Base-by-base conservation (phyloP, 2,113 vertebrate genomes). In the Passer domesticus region DNA sequence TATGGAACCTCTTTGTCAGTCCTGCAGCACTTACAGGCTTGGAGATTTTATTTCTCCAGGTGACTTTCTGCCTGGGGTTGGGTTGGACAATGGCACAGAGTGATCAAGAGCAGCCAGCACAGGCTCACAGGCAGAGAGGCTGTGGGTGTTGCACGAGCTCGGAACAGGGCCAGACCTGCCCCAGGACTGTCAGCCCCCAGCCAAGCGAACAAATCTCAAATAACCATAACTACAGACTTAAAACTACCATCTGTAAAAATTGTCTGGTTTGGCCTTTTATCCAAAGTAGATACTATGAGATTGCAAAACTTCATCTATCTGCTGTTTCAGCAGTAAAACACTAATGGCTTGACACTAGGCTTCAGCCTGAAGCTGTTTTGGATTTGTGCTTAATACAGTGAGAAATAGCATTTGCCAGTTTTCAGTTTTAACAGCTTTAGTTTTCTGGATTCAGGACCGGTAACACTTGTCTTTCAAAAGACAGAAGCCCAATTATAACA, bases 101-200 rank as follows among this genome's bases (percentile, higher is more conserved):
- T 2, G 33, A 39, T 23, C 55, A 66, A 28, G 60, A 44, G 63
- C 31, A 66, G 52, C 27, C 64, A 44, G 56, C 44, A 60, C 30
- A 39, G 68, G 49, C 74, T 35, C 75, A 47, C 25, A 43, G 72
- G 21, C 1, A 1, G 20, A 28, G 9, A 22, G 0, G 0, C 9
- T 3, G 6, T 7, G 28, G 16, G 44, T 50, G 39, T 44, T 52
- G 41, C 56, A 37, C 0, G 0, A 75, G 52, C 47, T 15, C 3
- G 2, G 44, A 52, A 18, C 0, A 1, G 37, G n/a, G 62, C 31
- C 82, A 94, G 67, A 64, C 22, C 49, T 60, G 58, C 17, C 58
- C 6, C 4, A 3, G 39, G 44, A 82, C 60, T 43, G 21, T 9
- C 77, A 60, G 69, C 3, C 52, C 69, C 33, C 2, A 6, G 47